Base-by-base conservation (phyloP, 2,888 invertebrate genomes). In the Ophraella communa region DNA sequence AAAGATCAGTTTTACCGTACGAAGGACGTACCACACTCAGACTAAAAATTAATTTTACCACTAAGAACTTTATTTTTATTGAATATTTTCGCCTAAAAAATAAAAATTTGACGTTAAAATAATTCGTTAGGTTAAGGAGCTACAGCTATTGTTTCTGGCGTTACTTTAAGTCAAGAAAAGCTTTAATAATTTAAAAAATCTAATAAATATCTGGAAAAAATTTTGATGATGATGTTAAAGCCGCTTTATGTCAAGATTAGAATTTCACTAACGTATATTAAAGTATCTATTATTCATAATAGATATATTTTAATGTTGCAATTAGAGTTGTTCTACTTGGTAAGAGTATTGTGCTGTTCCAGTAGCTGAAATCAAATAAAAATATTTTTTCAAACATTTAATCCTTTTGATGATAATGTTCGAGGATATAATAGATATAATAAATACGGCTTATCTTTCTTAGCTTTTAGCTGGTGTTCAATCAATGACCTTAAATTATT, bases 1-100 rank as follows among this genome's bases (percentile, higher is more conserved):
- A 78, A 76, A 78, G 76, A 75, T 73, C 73, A 74, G 72, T 70
- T 72, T 75, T 75, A 74, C 73, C 74, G 74, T 76, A 75, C 71
- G 69, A 70, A 30, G 42, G 54, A 56, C 64, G 52, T 64, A 58
- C 45, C 53, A 49, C 30, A 53, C 62, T 67, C 62, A 55, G 59
- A 63, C 64, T 44, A 57, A 65, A 61, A 67, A 64, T 64, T 60
- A 35, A 59, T 66, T 62, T 45, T 45, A n/a, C 42, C 42, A 3
- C 20, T 21, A 21, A 45, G 11, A 11, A 45, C 21, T 20, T 45
- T 21, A 21, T 11, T 45, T 45, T 21, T 45, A 45, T 45, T 21
- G 4, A 45, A 11, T 11, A 21, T 45, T 20, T 45, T 10, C 21
- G n/a, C 10, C 14, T 39, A 4, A 39, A 39, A 39, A 39, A 39